Conservation (phyloP, 1,140 invertebrate genomes). For the Neodiprion fabricii region DNA sequence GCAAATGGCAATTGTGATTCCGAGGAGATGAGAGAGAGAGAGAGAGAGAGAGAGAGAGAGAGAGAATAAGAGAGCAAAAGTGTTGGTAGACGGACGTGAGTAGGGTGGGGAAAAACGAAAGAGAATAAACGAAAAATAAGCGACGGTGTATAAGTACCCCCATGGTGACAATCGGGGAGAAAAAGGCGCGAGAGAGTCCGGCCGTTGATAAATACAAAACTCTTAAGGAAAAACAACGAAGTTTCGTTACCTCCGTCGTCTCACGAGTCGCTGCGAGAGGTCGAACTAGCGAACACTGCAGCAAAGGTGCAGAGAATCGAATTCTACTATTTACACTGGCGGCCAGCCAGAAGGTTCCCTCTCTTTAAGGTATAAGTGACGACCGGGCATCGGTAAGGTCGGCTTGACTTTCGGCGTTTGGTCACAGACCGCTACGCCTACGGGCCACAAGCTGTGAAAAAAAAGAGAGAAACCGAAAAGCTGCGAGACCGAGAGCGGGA, state of each 20-base stretch:
- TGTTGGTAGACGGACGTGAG: not conserved
- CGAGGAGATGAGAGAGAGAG: not conserved
- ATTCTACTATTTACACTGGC: slow-evolving; percentile 1
- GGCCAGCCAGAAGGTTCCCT: slow-evolving; percentile 3
- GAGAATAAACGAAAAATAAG: slow-evolving; percentile 1
- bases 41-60: not conserved
- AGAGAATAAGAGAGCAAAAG: slow-evolving; percentile 4
- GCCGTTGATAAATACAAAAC: too few relatives aligned
- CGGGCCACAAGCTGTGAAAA: not conserved
- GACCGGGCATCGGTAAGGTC: not conserved
- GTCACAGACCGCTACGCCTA: slow-evolving; percentile 6
- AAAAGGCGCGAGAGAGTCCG: not conserved
- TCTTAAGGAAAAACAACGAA: too few relatives aligned
- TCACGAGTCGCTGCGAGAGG: too few relatives aligned
- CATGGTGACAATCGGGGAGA: not conserved
- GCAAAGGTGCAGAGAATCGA: slow-evolving; percentile 5
- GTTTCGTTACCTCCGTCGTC: too few relatives aligned
- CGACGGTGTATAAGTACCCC: not conserved
- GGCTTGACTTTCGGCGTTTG: slow-evolving; percentile 3
- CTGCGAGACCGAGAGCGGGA: not conserved
- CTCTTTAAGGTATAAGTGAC: slow-evolving; percentile 5
- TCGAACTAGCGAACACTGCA: not conserved
- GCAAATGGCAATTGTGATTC: not conserved
- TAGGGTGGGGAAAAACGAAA: not conserved
- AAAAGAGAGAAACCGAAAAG: not conserved